These are phyloP conservation scores for Drosophila eohydei DNA, from an alignment of 2,888 invertebrate species.

Conservation along the genomic window DNA sequence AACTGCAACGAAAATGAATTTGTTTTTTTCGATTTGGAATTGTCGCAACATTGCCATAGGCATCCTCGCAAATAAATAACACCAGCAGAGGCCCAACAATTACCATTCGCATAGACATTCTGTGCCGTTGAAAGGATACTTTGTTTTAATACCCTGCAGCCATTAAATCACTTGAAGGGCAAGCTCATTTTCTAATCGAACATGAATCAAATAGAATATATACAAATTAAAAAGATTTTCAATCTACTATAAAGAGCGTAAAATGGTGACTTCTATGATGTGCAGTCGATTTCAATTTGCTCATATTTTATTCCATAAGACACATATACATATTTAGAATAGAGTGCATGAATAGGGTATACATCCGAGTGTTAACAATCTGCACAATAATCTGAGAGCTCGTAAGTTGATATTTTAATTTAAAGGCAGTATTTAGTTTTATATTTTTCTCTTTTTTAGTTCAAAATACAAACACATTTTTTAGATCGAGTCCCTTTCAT, in stretches of 20 bases:
- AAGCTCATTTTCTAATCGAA: not conserved
- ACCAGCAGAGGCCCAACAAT: slow-evolving; percentile 56
- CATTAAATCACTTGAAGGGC: not conserved
- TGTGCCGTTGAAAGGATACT: slow-evolving; percentile 47
- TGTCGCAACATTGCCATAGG: slow-evolving; percentile 57
- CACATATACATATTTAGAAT: not conserved
- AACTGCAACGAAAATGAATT: slow-evolving; percentile 65
- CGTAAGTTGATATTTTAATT: slow-evolving; percentile 61
- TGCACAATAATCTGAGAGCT: not conserved
- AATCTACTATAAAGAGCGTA: too few relatives aligned
- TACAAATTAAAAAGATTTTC: too few relatives aligned
- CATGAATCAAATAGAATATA: not conserved
- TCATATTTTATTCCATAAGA: not conserved
- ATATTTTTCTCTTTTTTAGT: not conserved
- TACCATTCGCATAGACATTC: slow-evolving; percentile 57
- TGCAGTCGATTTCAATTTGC: too few relatives aligned
- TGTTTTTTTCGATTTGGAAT: slow-evolving; percentile 49
- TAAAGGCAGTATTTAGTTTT: slow-evolving; percentile 22
- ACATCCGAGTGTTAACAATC: not conserved
- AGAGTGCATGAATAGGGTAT: not conserved
- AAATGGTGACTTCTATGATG: too few relatives aligned
- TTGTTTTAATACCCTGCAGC: slow-evolving; percentile 37
- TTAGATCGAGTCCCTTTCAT: not conserved
- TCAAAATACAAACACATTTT: not conserved
- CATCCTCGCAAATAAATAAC: slow-evolving; percentile 61